Base-by-base conservation (phyloP, 2,113 vertebrate genomes). In the Barbus barbus region DNA sequence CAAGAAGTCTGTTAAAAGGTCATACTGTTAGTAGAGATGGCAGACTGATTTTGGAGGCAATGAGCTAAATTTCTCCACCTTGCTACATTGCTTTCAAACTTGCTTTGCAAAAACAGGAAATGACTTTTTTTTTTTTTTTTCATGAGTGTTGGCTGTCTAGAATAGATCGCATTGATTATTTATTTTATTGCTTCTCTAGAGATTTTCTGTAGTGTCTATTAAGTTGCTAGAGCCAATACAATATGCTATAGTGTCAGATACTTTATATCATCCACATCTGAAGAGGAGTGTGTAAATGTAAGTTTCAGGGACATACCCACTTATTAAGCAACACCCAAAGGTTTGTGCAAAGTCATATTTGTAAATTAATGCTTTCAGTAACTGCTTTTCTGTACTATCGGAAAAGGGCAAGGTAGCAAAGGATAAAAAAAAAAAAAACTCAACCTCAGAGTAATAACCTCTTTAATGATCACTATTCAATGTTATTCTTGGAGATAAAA, bases 21-120 rank as follows among this genome's bases (percentile, higher is more conserved):
- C 83, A 90, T 71, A 83, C 86, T 87, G 81, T 75, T 67, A 71
- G 1, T 51, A 20, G 84, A 88, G 74, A 38, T 87, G 41, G 82
- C 78, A 28, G 61, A 46, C 33, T 46, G 28, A 80, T 48, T 82
- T n/a, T 44, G 14, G 18, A 67, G 28, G 71, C 3, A 85, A 82
- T 53, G 33, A 26, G 22, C 33, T 63, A 63, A 44, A 76, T 51
- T 53, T 33, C 9, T 51, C 56, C 28, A 38, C 5, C 33, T 72
- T 31, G 56, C n/a, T 28, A 58, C 71, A 82, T 36, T 51, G 3
- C 26, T n/a, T 26, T 60, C 36, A 46, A 61, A 41, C 14, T 22
- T 79, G 8, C 36, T 60, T 38, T 41, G 53, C n/a, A 78, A 44
- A 78, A 41, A 38, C 56, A 79, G 58, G 77, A 78, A 78, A 79